These are phyloP conservation scores for Choloepus hoffmanni DNA, from an alignment of 2,113 vertebrate genomes.

Conservation along the genomic window DNA sequence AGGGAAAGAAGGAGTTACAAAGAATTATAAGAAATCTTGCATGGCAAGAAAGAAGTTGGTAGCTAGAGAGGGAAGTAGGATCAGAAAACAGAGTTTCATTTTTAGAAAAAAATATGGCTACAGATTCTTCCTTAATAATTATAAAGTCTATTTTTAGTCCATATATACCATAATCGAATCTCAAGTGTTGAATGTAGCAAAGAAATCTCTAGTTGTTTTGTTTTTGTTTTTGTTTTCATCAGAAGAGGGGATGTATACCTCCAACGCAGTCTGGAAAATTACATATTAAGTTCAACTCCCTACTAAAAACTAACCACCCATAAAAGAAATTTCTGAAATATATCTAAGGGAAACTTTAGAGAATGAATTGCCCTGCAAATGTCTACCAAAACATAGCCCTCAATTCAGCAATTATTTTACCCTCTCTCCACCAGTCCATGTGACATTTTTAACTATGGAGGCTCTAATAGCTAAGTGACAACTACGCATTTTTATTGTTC, in stretches of 20 bases:
- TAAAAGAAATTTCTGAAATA: neutral
- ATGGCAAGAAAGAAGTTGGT: neutral
- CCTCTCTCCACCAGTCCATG: neutral
- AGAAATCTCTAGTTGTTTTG: neutral
- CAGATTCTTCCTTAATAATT: neutral
- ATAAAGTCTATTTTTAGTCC: neutral
- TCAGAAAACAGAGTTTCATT: neutral
- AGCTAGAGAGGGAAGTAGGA: neutral
- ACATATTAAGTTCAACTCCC: constrained; percentile 31
- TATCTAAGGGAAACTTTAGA: constrained; percentile 21
- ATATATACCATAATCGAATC: neutral
- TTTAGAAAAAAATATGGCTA: constrained; percentile 11
- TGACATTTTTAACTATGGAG: constrained; percentile 50
- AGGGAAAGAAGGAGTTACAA: neutral
- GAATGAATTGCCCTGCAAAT: neutral
- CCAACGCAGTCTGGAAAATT: constrained; percentile 21
- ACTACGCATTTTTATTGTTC: constrained; percentile 52
- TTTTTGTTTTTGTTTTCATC: neutral
- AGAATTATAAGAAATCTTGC: neutral
- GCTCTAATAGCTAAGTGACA: constrained; percentile 72
- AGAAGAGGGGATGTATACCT: constrained; percentile 5
- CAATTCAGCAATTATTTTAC: neutral
- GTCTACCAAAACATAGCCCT: neutral
- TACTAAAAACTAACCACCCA: constrained; percentile 8
- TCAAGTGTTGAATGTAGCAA: neutral